Evolutionary conservation across 2,797 vertebrate species (phyloP).

Genomic region (Myripristis murdjan): DNA sequence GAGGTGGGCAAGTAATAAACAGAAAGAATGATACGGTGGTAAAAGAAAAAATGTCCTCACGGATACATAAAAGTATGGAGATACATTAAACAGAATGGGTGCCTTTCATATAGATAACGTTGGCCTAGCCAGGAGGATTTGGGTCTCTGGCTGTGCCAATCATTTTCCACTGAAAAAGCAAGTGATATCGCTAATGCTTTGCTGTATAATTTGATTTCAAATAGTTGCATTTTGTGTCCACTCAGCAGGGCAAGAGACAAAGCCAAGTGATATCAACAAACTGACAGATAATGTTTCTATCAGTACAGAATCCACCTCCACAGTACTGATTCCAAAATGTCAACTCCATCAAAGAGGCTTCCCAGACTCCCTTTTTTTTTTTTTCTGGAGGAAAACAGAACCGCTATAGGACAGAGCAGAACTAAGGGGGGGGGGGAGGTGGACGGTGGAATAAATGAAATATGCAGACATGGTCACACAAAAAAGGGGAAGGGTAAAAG

Average conservation of each 20-base stretch:
- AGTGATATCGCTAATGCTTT: background rate
- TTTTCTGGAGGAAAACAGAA: constrained; percentile 20
- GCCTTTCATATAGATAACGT: no score
- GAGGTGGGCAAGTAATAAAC: no score
- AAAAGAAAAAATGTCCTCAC: no score
- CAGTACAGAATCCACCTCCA: constrained; percentile 61
- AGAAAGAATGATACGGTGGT: no score
- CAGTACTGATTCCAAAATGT: constrained; percentile 61
- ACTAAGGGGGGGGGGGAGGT: constrained; percentile 1
- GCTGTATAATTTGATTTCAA: constrained; percentile 10
- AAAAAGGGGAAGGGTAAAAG: constrained; percentile 12
- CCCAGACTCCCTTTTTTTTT: constrained; percentile 22
- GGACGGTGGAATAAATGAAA: no score
- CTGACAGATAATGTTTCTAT: constrained; percentile 60
- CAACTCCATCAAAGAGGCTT: constrained; percentile 41
- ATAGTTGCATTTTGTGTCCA: constrained; percentile 11
- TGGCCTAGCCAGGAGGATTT: no score
- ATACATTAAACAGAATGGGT: no score
- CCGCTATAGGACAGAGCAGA: constrained; percentile 19
- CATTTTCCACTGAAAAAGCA: no score
- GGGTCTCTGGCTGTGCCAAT: no score
- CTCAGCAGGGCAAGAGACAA: constrained; percentile 31
- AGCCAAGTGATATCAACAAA: constrained; percentile 53
- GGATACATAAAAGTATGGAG: no score
- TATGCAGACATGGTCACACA: constrained; percentile 1